Base-by-base conservation (phyloP, 2,113 vertebrate genomes). In the Chloroceryle aenea region DNA sequence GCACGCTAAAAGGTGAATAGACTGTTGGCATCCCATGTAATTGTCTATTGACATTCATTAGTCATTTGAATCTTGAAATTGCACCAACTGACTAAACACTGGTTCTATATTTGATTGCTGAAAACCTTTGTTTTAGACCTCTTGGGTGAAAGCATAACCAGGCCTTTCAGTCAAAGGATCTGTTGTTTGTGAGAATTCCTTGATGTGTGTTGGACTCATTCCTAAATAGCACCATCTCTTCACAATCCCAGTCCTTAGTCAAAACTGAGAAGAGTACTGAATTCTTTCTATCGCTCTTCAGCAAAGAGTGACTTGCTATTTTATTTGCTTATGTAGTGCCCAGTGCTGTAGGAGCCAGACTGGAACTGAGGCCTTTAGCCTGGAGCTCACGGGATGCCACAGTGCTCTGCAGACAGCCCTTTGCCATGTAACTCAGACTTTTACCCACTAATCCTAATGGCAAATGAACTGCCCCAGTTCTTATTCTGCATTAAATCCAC, bases 101-200 rank as follows among this genome's bases (percentile, higher is more conserved):
- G 20, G 20, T 87, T 95, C 86, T 94, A 12, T 95, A 81, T 90
- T 93, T 94, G 86, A 84, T 68, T 71, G 76, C 79, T 64, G 58
- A 90, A 71, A 61, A 72, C 69, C 86, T 93, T 76, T 90, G 64
- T 18, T 93, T 81, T 63, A 95, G 84, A 87, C 81, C 61, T 93
- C 56, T 48, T 45, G 43, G 61, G 64, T 82, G 93, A 93, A 97
- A 91, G 81, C 80, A 89, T 40, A 85, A 93, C 40, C 22, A 68
- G 92, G 52, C 25, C 83, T 93, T 90, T 89, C 83, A 87, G 63
- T 90, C 43, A 72, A 81, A 90, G 40, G 80, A 42, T 80, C 85
- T 95, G 88, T 68, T 96, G 47, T 64, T 81, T 71, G 40, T 87
- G 92, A 86, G 80, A 84, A 90, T 68, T 80, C 86, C 79, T 92